These are phyloP conservation scores for Albula glossodonta DNA, from an alignment of 2,113 vertebrate genomes.

Conservation along the genomic window DNA sequence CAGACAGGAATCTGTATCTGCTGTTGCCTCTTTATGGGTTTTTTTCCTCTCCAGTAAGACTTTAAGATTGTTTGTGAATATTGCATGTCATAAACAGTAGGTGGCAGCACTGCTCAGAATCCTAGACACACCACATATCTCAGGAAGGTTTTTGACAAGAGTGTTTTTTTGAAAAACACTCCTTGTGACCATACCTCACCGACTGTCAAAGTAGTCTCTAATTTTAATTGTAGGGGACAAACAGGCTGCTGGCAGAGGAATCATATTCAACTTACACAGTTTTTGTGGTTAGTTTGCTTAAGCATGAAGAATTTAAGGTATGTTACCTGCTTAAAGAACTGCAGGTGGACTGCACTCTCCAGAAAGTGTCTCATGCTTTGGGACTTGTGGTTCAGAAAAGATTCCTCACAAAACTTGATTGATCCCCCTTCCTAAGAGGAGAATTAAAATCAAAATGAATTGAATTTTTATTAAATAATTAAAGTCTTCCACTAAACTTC, in stretches of 20 bases:
- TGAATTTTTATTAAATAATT: neutral
- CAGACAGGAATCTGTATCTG: neutral
- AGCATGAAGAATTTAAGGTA: too few relatives aligned
- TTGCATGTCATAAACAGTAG: neutral
- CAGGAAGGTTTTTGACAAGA: neutral
- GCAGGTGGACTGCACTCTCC: slow-evolving; percentile 78
- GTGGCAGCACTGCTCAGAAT: neutral
- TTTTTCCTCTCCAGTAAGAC: too few relatives aligned
- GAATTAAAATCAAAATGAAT: neutral
- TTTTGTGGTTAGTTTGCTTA: too few relatives aligned
- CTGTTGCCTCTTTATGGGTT: too few relatives aligned
- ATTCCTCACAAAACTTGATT: slow-evolving; percentile 73
- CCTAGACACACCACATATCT: neutral
- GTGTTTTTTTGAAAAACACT: too few relatives aligned
- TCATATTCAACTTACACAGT: too few relatives aligned
- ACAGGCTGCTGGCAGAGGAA: too few relatives aligned
- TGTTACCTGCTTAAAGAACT: slow-evolving; percentile 86
- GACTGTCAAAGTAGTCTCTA: too few relatives aligned
- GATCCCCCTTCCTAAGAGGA: slow-evolving; percentile 65
- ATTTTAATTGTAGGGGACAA: too few relatives aligned
- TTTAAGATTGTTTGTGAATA: neutral
- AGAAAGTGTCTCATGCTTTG: slow-evolving; percentile 76
- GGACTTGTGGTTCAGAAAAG: slow-evolving; percentile 79
- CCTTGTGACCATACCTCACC: too few relatives aligned
- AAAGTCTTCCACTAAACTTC: neutral